phyloP scores from a whole-genome alignment of 2,113 vertebrate genomes.

The Cricetomys ansorgei region DNA sequence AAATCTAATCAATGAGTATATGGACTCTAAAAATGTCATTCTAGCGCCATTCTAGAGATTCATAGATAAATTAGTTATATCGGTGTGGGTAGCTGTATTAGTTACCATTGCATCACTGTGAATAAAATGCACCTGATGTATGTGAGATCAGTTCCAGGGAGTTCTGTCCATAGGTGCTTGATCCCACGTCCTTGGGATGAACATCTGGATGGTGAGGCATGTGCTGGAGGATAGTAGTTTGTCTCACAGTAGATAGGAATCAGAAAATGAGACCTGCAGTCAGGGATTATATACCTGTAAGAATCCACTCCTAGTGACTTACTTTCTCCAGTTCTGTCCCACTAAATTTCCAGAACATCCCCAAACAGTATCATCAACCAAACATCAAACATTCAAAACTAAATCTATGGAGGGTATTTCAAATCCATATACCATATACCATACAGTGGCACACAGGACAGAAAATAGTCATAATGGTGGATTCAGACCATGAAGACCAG shows the following conservation, averaged over 20 bases:
- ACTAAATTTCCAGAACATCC: not conserved
- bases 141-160: not conserved
- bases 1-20: conserved; percentile 22
- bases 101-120: not conserved
- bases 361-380: not conserved
- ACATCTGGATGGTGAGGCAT: not conserved
- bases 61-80: not conserved
- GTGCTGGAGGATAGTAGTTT: not conserved
- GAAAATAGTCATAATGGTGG: not conserved
- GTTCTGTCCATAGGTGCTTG: not conserved
- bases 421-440: not conserved
- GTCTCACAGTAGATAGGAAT: not conserved
- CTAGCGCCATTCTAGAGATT: conserved; percentile 41
- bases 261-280: not conserved
- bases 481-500: not conserved
- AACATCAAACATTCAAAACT: not conserved
- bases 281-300: not conserved
- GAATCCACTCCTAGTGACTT: not conserved
- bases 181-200: not conserved
- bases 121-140: not conserved
- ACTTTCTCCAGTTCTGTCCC: not conserved
- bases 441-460: not conserved
- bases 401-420: not conserved
- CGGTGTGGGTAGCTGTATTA: not conserved
- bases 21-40: conserved; percentile 61